Base-by-base conservation (phyloP, 2,113 vertebrate species). In the Erpornis zantholeuca region DNA sequence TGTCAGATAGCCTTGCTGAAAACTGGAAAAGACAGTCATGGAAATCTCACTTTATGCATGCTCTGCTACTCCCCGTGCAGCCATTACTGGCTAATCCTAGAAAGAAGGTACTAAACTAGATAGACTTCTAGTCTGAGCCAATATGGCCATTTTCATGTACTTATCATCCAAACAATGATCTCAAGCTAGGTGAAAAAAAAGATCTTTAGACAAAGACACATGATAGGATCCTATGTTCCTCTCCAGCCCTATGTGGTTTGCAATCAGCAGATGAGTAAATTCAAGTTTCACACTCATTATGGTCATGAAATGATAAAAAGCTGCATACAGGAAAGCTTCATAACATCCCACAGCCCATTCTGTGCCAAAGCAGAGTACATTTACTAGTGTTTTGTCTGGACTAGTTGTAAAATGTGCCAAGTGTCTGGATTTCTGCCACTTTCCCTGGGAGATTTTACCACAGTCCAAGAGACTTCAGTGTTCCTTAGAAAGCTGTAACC, bases 351-450 rank as follows among this genome's bases (percentile, higher is more conserved):
- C 65, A 84, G 80, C 21, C 54, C 78, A 52, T 65, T 92, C 85
- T 77, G 68, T 90, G 94, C 94, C 90, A 97, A 96, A 78, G 71
- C 76, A 80, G 85, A 68, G 82, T 45, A 73, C 75, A 94, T 93
- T 95, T 95, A 95, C 92, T 87, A 95, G 83, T 92, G 91, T 96
- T 96, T 96, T 96, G 94, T 96, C 96, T 96, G 95, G 94, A 88
- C 82, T 92, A 93, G 86, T 45, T 86, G 90, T 72, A 93, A 79
- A 82, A 92, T 88, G 82, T 96, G 96, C 93, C 96, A 96, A 95
- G 92, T 83, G 83, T 53, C 70, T 96, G 96, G 96, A 96, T 92
- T 97, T 88, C 72, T 97, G 96, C 94, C 96, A 97, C 56, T 94
- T 97, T 94, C 80, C 93, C 93, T 86, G 69, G 57, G 94, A 94